phyloP scores from a whole-genome alignment of 2,113 vertebrate genomes.

The Vombatus ursinus region DNA sequence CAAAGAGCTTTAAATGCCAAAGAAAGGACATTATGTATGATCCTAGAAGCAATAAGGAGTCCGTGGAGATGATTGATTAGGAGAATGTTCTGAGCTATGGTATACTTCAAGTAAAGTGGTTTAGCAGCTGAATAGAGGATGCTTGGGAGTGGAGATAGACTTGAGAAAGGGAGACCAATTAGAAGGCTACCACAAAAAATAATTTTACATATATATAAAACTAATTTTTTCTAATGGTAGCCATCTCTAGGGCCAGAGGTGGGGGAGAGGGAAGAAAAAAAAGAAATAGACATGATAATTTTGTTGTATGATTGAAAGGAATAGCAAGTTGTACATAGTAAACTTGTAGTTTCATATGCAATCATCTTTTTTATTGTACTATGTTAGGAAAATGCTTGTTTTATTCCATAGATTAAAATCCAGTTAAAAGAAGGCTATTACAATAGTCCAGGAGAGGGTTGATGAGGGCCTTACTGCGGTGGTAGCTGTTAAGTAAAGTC shows the following conservation, averaged over 20 bases:
- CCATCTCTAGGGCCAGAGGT: no score
- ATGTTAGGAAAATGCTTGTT: no score
- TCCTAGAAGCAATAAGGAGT: neutral
- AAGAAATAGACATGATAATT: no score
- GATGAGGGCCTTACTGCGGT: neutral
- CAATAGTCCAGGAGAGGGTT: neutral
- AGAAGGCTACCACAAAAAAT: neutral
- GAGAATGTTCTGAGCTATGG: neutral
- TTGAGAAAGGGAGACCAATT: neutral
- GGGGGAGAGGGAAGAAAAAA: no score
- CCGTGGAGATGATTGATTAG: neutral
- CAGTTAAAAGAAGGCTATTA: neutral
- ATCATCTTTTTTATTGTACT: no score
- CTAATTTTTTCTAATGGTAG: neutral
- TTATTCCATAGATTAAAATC: no score
- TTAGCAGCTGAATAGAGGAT: neutral
- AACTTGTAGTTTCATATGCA: no score
- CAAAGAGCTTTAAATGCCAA: neutral
- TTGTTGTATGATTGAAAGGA: no score
- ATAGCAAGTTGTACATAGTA: no score
- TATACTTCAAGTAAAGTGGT: neutral
- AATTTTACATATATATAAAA: neutral
- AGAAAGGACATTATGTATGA: neutral
- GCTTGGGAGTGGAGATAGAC: neutral
- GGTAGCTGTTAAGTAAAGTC: neutral